Evolutionary conservation across 2,888 invertebrate genomes (phyloP).

Genomic region (Heteromurus nitidus): DNA sequence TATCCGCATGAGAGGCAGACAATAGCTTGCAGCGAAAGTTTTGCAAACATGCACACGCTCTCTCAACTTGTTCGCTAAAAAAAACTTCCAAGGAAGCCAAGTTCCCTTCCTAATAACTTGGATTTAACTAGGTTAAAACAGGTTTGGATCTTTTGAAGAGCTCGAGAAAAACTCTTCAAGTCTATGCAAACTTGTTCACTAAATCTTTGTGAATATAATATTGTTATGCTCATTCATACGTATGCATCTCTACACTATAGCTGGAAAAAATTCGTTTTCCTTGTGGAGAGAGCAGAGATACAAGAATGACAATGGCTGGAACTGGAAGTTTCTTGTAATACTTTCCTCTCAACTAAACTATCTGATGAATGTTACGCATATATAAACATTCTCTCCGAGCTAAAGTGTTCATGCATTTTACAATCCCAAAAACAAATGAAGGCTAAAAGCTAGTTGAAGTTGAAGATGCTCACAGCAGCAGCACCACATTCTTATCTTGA

Average conservation of each 20-base stretch:
- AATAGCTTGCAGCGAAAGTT: conserved; percentile 52
- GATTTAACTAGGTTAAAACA: conserved; percentile 57
- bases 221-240: too few relatives aligned
- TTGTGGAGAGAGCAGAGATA: not conserved
- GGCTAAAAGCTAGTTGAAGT: too few relatives aligned
- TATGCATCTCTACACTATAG: too few relatives aligned
- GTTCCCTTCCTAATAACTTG: conserved; percentile 33
- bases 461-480: too few relatives aligned
- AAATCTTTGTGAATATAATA: too few relatives aligned
- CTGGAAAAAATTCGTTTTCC: too few relatives aligned
- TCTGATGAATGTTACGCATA: not conserved
- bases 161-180: too few relatives aligned
- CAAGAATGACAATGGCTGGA: conserved; percentile 31
- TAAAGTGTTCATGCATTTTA: not conserved
- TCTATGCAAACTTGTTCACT: too few relatives aligned
- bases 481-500: too few relatives aligned
- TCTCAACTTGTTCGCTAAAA: too few relatives aligned
- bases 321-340: conserved; percentile 19
- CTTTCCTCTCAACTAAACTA: conserved; percentile 33
- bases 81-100: conserved; percentile 40
- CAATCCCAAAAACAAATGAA: too few relatives aligned
- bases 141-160: conserved; percentile 44
- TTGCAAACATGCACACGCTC: conserved; percentile 39
- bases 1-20: conserved; percentile 16
- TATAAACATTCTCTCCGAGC: not conserved